Percentiles rank a stretch among this genome's conserved stretches.
Conservation (phyloP, 2,888 invertebrate genomes). For the Eledone cirrhosa region DNA sequence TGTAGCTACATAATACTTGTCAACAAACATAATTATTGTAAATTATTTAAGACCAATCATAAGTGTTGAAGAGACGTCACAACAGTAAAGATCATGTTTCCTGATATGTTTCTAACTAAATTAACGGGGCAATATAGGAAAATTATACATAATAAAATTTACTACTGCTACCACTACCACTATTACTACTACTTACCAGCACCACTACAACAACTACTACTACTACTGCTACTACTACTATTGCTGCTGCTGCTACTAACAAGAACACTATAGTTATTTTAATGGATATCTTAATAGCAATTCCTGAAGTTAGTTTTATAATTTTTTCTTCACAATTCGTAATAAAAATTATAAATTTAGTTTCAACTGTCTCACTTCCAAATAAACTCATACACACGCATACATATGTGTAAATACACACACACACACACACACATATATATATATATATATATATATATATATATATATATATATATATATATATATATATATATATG, state of each 20-base stretch:
- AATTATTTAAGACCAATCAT: not conserved
- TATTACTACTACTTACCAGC: slow-evolving; percentile 3
- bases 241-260: not conserved
- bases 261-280: not conserved
- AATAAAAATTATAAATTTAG: not conserved
- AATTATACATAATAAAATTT: not conserved
- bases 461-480: slow-evolving; percentile 8
- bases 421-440: not conserved
- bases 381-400: not conserved
- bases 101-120: not conserved
- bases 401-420: not conserved
- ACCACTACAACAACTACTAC: slow-evolving; percentile 5
- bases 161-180: slow-evolving; percentile 15
- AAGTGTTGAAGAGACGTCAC: not conserved
- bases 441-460: not conserved
- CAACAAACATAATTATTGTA: not conserved
- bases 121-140: not conserved
- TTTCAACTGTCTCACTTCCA: slow-evolving; percentile 8
- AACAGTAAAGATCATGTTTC: not conserved
- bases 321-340: not conserved
- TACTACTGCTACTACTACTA: not conserved
- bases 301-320: no score
- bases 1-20: not conserved
- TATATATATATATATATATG: not conserved
- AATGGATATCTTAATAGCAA: no score